Evolutionary conservation across 2,888 invertebrate species (phyloP), one percentile per base, ranked within the genome.

Genomic region (Dryococelus australis): DNA sequence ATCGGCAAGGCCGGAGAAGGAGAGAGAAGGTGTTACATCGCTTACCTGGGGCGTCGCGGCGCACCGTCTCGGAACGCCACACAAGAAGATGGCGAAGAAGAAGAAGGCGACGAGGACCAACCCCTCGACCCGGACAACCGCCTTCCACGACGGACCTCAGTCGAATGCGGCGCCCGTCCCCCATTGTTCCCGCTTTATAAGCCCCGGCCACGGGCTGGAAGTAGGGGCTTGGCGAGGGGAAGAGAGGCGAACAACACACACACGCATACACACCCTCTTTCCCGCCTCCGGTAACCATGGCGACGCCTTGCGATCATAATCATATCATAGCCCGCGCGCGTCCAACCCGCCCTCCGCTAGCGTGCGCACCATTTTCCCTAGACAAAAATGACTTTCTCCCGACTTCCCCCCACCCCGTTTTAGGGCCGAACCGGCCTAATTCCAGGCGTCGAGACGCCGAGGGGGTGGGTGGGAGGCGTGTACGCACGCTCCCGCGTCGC

Each of bases 141-240:
- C 65, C 65, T 65, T 10, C 65, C 65, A 65, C 87, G 87, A 85
- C 84, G 78, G 27, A 87, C 87, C 43, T 79, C 47, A 84, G 87
- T 78, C 84, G 87, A 87, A 87, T 87, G 87, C 87, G 79, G 84
- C 83, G 84, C 78, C 85, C 87, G 78, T 85, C 87, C n/a, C 87
- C 87, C 87, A 87, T 87, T 87, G 87, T 87, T 84, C 85, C 43
- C 35, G 43, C 84, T 79, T 87, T 87, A 87, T 87, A 87, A 65
- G 65, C 65, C 65, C n/a, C 65, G 65, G 65, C n/a, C 65, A n/a
- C 13, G 47, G 81, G 86, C 20, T 8, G 65, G 65, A 10, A 16
- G 47, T 10, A 20, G 24, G 6, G n/a, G 65, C n/a, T 10, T 2
- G n/a, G 24, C 0, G 81, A 80, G 16, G 87, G 84, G 87, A 78